Base-by-base conservation (phyloP, 2,888 invertebrate genomes). In the Rambutsinella grinnellia region DNA sequence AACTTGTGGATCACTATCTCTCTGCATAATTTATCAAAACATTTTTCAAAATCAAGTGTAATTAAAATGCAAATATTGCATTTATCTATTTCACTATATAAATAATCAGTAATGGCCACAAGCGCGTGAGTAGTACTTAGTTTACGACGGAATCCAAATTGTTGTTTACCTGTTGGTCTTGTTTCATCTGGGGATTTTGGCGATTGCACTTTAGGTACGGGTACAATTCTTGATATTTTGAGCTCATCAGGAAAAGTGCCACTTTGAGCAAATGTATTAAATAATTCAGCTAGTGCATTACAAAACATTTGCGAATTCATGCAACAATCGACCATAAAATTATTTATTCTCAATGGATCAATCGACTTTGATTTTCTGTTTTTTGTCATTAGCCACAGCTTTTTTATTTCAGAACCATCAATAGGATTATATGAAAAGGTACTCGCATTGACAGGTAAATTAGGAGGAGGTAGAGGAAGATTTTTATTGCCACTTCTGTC, bases 81-180 rank as follows among this genome's bases (percentile, higher is more conserved):
- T n/a, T 62, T 17, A 51, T 60, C 57, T 51, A 68, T 19, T 17
- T 47, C n/a, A 5, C 63, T 57, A 23, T 68, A 72, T 3, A 78
- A 44, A 21, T 13, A 63, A 23, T 78, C 78, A 36, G 57, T 66
- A 10, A 77, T 3, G 1, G 60, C 17, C 17, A 67, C 44, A 19
- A 67, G 24, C 0, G 67, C 67, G 19, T 28, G 28, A 5, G 60
- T 60, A 21, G 67, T 67, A 13, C 65, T 65, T 3, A 23, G 21
- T 6, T 28, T 13, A 19, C 21, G 26, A 28, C 77, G 28, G 26
- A 71, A 77, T 2, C 67, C 77, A 49, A 71, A 71, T 62, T 71
- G 71, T n/a, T 70, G 70, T 17, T 47, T 27, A 21, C 69, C 57
- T 1, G 70, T 65, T 3, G 76, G 76, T 15, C 69, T 10, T 36